phyloP scores from a whole-genome alignment of 2,888 invertebrate genomes.

The Folsomia manolachei region DNA sequence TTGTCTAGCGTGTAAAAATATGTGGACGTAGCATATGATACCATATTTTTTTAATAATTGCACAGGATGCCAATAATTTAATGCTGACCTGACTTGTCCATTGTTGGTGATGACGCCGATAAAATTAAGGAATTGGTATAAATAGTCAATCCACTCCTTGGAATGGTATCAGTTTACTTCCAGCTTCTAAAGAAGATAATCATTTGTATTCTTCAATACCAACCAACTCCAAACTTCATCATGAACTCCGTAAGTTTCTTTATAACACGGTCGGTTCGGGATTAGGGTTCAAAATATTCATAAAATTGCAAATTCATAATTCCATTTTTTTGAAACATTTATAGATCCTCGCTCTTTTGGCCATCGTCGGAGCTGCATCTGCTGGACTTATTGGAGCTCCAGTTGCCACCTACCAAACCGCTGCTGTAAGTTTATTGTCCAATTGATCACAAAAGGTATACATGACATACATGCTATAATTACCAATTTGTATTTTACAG shows the following conservation, averaged over 20 bases:
- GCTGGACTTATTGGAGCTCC: constrained; percentile 21
- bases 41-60: not conserved
- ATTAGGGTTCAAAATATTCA: too few relatives aligned
- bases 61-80: too few relatives aligned
- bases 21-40: too few relatives aligned
- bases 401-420: constrained; percentile 13
- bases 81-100: too few relatives aligned
- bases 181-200: not conserved
- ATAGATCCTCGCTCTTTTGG: constrained; percentile 27
- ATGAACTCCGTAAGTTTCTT: not conserved
- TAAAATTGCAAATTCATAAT: not conserved
- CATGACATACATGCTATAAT: too few relatives aligned
- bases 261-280: too few relatives aligned
- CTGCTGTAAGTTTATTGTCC: not conserved
- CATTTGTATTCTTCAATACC: not conserved
- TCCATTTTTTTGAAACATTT: not conserved
- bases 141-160: not conserved
- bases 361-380: constrained; percentile 24
- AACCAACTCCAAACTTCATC: not conserved
- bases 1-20: not conserved
- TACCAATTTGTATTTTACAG: too few relatives aligned
- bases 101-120: too few relatives aligned
- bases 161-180: not conserved
- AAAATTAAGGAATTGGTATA: not conserved
- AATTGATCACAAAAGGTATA: not conserved